phyloP scores from a whole-genome alignment of 2,888 invertebrate species.

The Neuroscelio doddi region DNA sequence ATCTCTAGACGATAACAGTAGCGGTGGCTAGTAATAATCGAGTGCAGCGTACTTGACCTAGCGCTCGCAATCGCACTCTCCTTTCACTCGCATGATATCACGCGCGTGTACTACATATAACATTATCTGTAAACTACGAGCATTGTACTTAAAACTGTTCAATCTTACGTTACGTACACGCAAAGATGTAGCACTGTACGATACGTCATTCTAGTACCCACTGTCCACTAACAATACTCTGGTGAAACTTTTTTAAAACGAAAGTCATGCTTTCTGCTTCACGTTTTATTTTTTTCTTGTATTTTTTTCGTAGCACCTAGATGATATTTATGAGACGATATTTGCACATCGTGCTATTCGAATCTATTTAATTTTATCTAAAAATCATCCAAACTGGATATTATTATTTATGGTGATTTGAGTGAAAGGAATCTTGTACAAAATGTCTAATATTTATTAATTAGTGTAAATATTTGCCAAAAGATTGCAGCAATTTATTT shows the following conservation, averaged over 20 bases:
- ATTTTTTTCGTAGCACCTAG: too few species aligned
- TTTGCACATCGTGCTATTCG: neutral
- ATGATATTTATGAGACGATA: neutral
- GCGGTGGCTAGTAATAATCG: constrained; percentile 22
- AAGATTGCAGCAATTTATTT: too few species aligned
- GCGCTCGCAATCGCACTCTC: constrained; percentile 48
- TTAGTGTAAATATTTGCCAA: too few species aligned
- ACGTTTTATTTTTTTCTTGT: too few species aligned
- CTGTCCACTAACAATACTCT: constrained; percentile 42
- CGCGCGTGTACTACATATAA: constrained; percentile 15
- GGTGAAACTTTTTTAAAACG: constrained; percentile 41
- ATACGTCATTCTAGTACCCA: constrained; percentile 31
- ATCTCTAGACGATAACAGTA: constrained; percentile 1
- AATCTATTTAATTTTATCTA: neutral
- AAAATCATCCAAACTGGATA: neutral
- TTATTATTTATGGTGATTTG: too few species aligned
- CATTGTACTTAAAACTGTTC: constrained; percentile 9
- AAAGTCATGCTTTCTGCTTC: constrained; percentile 44
- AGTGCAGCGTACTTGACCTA: constrained; percentile 51
- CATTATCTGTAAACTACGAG: constrained; percentile 20
- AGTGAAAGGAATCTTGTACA: too few species aligned
- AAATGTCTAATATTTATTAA: too few species aligned
- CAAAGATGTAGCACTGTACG: constrained; percentile 12
- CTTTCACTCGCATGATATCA: constrained; percentile 49
- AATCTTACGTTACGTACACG: constrained; percentile 23